A percentile compares a stretch with the other conserved stretches of the same genome.
phyloP scores from a whole-genome alignment of 2,797 vertebrate genomes.

The Myiothlypis coronata region DNA sequence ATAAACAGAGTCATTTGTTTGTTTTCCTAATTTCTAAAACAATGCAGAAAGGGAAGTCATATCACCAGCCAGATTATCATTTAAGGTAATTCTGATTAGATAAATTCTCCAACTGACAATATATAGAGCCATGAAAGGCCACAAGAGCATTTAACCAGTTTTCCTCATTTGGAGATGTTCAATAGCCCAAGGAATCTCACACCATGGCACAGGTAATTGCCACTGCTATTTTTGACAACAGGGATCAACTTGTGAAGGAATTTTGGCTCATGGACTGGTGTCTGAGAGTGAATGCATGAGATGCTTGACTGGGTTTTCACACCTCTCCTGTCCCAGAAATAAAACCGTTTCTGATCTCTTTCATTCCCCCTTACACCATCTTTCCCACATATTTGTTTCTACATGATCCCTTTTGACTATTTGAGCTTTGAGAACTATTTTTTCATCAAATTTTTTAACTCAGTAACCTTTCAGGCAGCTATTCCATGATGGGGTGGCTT shows the following conservation, averaged over 20 bases:
- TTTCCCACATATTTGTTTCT: neutral
- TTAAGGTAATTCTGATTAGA: neutral
- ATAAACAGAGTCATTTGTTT: neutral
- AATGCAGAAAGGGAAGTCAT: neutral
- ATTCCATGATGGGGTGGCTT: rapidly evolving
- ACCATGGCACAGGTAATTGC: neutral
- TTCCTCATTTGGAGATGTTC: neutral
- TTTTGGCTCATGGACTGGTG: neutral
- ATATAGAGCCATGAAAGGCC: neutral
- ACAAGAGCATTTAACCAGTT: neutral
- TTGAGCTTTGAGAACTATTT: neutral
- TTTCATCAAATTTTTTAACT: neutral
- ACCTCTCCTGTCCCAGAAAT: neutral
- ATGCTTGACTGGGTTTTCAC: neutral
- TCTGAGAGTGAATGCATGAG: neutral
- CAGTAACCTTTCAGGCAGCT: neutral
- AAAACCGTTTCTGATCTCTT: neutral
- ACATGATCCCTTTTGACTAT: neutral
- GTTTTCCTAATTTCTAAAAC: neutral
- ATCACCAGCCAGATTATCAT: neutral
- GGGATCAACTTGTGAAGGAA: neutral
- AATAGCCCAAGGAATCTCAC: neutral
- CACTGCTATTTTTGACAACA: neutral
- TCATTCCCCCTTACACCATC: rapidly evolving
- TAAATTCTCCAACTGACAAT: neutral